Base-by-base conservation (phyloP, 2,113 vertebrate species). In the Lepisosteus osseus region DNA sequence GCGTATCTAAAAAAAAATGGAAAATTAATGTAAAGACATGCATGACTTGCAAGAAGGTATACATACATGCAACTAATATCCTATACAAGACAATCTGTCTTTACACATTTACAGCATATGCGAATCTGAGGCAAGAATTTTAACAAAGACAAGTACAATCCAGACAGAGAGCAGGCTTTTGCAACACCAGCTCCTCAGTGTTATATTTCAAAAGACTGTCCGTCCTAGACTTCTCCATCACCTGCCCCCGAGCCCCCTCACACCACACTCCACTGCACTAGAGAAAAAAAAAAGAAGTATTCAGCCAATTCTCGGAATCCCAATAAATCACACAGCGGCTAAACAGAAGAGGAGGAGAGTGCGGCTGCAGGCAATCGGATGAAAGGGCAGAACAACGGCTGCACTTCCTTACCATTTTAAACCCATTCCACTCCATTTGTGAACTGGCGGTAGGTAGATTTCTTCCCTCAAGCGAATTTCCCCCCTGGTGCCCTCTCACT, bases 351-450 rank as follows among this genome's bases (percentile, higher is more conserved):
- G 47, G 5, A 51, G 47, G 47, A 51, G 47, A 67, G 43, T 65
- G 77, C 81, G 72, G 44, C 75, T 71, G 73, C 70, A 86, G 81
- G 81, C 85, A 77, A 83, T 51, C 72, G 79, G 71, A 82, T 78
- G 68, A 1, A 84, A 83, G 80, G 77, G 81, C 74, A 78, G 84
- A 84, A 82, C 81, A 81, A 86, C 83, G 84, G 86, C 85, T 84
- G 84, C 81, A 76, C 85, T 84, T 93, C 87, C 97, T 98, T 98
- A 98, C 97, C 97, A 99, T 98, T 93, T 98, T 97, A 95, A 98
- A 98, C 94, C 97, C 96, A 97, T 97, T 98, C 96, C 97, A 99
- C 95, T 99, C 96, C 97, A 99, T 98, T 94, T 96, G 95, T 94
- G 92, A 95, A 94, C 94, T 88, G 94, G 94, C 93, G 93, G 93